Evolutionary conservation across 2,797 vertebrate species (phyloP), one percentile per base, ranked within the genome.

Genomic region (Kryptolebias ocellatus): DNA sequence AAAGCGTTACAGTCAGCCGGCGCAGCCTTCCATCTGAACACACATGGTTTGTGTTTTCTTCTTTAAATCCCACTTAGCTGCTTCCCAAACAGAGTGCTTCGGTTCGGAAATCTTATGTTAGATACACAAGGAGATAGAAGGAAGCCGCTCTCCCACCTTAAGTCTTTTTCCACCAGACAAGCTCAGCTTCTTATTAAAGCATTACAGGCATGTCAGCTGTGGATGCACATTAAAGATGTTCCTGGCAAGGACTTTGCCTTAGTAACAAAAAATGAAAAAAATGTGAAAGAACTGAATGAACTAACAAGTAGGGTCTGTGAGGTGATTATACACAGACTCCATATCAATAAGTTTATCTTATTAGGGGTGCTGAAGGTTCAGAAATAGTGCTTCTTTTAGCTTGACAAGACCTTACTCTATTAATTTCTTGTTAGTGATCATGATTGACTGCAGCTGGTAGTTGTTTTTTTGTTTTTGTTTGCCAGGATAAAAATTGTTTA

Each of bases 21-120:
- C 31, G 14, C 28, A 81, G 79, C 78, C 83, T 83, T 73, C 81
- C 78, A 87, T 90, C 83, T 60, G 24, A 70, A 79, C 75, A 82
- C 93, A 94, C 89, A 91, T 92, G 93, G 92, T 94, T 93, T 54
- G 14, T 83, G 91, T 95, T 94, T 92, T 77, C 74, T 15, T 31
- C 45, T 58, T 64, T 49, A 93, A 93, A 94, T 89, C 90, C 86
- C 51, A 46, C 73, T 76, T 69, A 70, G 76, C 79, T 84, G 71
- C 70, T 68, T 67, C 76, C 72, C 80, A 82, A 86, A 82, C 79
- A 46, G 59, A 55, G 61, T 11, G 8, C 71, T 68, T 87, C 80
- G 82, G 83, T 76, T 73, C 74, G 90, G 91, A 94, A 94, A 93
- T 92, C 90, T 87, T 76, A 81, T 81, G 89, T 91, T 93, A 93